These are phyloP conservation scores for Helicolenus hilgendorfi DNA, from an alignment of 2,797 vertebrate species.

Conservation along the genomic window DNA sequence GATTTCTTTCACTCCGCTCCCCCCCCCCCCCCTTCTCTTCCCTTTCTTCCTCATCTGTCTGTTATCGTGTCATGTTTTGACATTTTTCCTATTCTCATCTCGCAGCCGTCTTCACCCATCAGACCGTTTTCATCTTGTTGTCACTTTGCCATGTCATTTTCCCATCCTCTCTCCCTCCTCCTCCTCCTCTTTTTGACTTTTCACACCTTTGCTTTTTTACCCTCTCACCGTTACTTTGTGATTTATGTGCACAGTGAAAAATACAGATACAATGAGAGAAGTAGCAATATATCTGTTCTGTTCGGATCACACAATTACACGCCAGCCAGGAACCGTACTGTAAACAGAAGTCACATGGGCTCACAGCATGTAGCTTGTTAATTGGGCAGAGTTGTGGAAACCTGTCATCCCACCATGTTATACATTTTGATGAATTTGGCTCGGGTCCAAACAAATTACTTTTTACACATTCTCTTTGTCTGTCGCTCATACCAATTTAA, in stretches of 20 bases:
- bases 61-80: conserved; percentile 70
- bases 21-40: neutral
- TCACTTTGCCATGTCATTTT: conserved; percentile 60
- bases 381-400: conserved; percentile 68
- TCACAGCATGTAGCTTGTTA: conserved; percentile 60
- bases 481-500: neutral
- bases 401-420: conserved; percentile 31
- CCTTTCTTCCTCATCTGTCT: conserved; percentile 51
- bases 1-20: conserved; percentile 10
- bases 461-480: neutral
- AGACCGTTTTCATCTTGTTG: conserved; percentile 63
- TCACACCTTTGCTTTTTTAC: conserved; percentile 3
- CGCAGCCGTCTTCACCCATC: conserved; percentile 64
- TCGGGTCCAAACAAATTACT: conserved; percentile 20
- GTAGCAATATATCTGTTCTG: neutral
- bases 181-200: conserved; percentile 4
- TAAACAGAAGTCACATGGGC: conserved; percentile 47
- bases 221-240: conserved; percentile 2
- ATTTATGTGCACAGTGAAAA: neutral
- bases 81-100: conserved; percentile 74
- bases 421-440: conserved; percentile 42
- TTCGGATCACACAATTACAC: conserved; percentile 11
- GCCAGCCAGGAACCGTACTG: neutral
- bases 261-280: neutral
- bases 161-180: conserved; percentile 36